Conservation (phyloP, 2,888 invertebrate species). For the Cetonia aurata region DNA sequence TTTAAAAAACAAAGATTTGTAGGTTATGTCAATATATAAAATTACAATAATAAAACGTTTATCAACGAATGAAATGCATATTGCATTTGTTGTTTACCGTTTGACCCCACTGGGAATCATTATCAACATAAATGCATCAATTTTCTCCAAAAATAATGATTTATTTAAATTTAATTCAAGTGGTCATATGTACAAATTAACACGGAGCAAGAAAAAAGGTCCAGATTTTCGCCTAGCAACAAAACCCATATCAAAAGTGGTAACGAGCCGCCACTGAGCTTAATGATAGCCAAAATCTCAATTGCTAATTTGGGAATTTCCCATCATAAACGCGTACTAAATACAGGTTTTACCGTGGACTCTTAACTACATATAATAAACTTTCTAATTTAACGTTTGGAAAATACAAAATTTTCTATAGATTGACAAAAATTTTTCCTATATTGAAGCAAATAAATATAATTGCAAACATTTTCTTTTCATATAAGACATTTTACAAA, state of each 20-base stretch:
- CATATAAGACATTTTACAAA: background rate
- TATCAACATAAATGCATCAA: too few relatives aligned
- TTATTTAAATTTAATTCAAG: too few relatives aligned
- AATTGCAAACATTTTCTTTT: background rate
- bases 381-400: constrained; percentile 31
- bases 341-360: constrained; percentile 1
- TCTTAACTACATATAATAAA: constrained; percentile 15
- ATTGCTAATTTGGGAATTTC: constrained; percentile 34
- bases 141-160: too few relatives aligned
- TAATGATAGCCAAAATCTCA: constrained; percentile 19
- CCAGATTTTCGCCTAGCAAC: background rate
- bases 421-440: background rate
- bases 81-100: too few relatives aligned
- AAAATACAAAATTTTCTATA: constrained; percentile 17
- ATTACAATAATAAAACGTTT: too few relatives aligned
- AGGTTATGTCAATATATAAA: too few relatives aligned
- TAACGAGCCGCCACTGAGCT: background rate
- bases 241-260: background rate
- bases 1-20: too few relatives aligned
- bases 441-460: background rate
- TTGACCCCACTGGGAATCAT: too few relatives aligned
- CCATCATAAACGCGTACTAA: constrained; percentile 6
- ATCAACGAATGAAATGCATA: too few relatives aligned
- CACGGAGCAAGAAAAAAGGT: background rate
- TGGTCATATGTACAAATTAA: too few relatives aligned